Percentiles rank a stretch among this genome's conserved stretches.
These are phyloP conservation scores for Tragelaphus imberbis DNA, from an alignment of 2,113 vertebrate species.

Conservation along the genomic window DNA sequence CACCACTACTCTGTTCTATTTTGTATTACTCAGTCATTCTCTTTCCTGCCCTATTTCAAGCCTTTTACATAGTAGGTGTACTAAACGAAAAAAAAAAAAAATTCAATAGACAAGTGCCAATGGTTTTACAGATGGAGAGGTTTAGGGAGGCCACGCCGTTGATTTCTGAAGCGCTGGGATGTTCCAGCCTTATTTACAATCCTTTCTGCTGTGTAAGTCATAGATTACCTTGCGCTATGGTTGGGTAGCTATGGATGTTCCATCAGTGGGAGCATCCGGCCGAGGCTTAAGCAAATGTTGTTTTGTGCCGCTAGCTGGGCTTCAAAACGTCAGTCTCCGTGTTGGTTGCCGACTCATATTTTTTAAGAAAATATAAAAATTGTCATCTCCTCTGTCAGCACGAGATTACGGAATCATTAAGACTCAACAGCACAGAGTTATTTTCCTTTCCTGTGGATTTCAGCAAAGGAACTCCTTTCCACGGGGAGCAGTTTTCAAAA, in stretches of 20 bases:
- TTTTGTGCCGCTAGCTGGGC: constrained; percentile 13
- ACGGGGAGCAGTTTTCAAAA: neutral
- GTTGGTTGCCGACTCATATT: neutral
- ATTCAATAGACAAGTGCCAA: neutral
- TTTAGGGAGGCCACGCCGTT: neutral
- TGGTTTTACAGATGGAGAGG: neutral
- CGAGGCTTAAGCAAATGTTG: constrained; percentile 50
- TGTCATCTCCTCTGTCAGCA: neutral
- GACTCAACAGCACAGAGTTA: neutral
- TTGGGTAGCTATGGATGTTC: constrained; percentile 69
- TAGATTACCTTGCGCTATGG: constrained; percentile 47
- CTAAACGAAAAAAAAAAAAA: neutral
- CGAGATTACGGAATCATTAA: constrained; percentile 31
- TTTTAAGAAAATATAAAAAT: neutral
- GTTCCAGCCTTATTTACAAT: constrained; percentile 37
- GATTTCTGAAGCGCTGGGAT: neutral
- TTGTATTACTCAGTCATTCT: neutral
- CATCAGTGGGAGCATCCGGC: constrained; percentile 26
- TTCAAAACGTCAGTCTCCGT: constrained; percentile 1
- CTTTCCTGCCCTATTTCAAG: neutral
- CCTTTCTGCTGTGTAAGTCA: neutral
- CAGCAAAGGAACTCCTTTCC: neutral
- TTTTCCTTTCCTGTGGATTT: constrained; percentile 30
- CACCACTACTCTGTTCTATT: neutral
- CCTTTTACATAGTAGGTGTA: neutral